Conservation (phyloP, 2,888 invertebrate genomes). For the Cacoxenus indagator region DNA sequence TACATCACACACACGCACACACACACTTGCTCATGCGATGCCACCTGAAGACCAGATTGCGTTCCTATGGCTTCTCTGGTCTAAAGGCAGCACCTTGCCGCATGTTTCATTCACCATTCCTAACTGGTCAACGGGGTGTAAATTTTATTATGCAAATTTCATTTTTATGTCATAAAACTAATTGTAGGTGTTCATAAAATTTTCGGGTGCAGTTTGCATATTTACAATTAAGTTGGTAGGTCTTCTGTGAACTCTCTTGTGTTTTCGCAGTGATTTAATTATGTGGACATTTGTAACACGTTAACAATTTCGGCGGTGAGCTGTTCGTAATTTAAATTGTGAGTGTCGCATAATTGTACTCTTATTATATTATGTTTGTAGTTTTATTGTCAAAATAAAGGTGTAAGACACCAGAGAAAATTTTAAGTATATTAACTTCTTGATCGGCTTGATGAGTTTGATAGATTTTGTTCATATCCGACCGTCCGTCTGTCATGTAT, state of each 20-base stretch:
- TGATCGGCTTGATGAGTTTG: no score
- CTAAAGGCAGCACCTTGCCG: background rate
- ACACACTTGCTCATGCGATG: background rate
- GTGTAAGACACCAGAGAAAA: no score
- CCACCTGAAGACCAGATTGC: background rate
- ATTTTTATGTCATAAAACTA: slow-evolving; percentile 54
- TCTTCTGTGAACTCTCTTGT: background rate
- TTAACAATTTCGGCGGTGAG: background rate
- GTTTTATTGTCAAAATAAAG: no score
- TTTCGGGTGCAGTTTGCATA: background rate
- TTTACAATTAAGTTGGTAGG: background rate
- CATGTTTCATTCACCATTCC: background rate
- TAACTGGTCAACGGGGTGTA: slow-evolving; percentile 6
- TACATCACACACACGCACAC: background rate
- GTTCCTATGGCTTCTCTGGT: background rate
- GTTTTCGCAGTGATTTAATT: background rate
- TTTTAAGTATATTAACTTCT: no score
- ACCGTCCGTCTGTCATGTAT: no score
- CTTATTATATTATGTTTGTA: no score
- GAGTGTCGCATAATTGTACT: background rate
- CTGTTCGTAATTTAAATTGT: background rate
- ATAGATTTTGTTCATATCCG: no score
- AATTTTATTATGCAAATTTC: slow-evolving; percentile 60
- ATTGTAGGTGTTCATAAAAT: slow-evolving; percentile 9
- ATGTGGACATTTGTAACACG: background rate